These are phyloP conservation scores for Cryptomyrus ogoouensis DNA, from an alignment of 2,113 vertebrate genomes.

Conservation along the genomic window DNA sequence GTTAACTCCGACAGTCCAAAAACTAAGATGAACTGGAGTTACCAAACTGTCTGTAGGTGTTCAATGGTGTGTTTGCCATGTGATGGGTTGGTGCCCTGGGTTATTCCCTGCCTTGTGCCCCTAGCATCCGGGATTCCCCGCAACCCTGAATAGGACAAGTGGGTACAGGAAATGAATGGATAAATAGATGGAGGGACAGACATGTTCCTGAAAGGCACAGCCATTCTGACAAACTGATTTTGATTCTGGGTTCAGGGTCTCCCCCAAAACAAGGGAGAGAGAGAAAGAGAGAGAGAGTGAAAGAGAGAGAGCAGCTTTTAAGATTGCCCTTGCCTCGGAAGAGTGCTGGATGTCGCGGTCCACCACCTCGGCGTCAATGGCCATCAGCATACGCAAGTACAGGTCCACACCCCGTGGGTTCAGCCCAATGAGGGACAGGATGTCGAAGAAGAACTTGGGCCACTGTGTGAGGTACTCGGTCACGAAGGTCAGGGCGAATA, in stretches of 20 bases:
- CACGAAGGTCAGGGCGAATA: constrained; percentile 90
- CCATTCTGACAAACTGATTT: neutral
- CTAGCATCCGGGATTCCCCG: neutral
- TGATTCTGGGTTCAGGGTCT: neutral
- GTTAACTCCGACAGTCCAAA: neutral
- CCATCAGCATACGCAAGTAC: constrained; percentile 93
- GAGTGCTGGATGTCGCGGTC: constrained; percentile 88
- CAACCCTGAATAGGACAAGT: neutral
- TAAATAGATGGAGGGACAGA: neutral
- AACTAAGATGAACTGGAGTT: neutral
- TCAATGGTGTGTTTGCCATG: neutral
- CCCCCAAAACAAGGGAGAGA: neutral
- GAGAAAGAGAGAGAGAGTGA: too few species aligned
- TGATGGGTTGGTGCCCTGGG: neutral
- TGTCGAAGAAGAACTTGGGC: constrained; percentile 97
- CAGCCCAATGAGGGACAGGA: constrained; percentile 84
- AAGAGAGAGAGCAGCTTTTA: neutral
- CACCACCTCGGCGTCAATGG: constrained; percentile 90
- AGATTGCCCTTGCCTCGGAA: constrained; percentile 67
- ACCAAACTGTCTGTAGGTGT: neutral
- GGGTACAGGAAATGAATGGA: neutral
- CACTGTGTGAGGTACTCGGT: constrained; percentile 90
- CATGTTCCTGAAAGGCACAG: neutral
- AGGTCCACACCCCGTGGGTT: constrained; percentile 88
- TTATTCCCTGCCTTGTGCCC: neutral